Evolutionary conservation across 2,888 invertebrate genomes (phyloP).

Genomic region (Cremastobaeus sp.): DNA sequence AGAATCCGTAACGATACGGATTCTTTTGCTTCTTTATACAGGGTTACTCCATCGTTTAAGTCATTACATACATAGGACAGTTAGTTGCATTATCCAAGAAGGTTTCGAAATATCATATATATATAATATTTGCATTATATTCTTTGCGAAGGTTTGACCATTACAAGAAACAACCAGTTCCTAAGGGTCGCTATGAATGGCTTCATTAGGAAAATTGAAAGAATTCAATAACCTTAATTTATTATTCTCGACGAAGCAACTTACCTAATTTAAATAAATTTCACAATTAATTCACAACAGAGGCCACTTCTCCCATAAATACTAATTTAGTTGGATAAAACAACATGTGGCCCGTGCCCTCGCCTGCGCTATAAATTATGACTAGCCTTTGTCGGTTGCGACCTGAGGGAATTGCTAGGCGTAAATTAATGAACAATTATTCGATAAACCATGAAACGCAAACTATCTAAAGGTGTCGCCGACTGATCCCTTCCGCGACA

Average conservation of each 20-base stretch:
- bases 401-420: conserved; percentile 36
- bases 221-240: no score
- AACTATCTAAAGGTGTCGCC: conserved; percentile 61
- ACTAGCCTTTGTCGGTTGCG: conserved; percentile 39
- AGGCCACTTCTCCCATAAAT: conserved; percentile 7
- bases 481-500: conserved; percentile 63
- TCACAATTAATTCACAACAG: not conserved
- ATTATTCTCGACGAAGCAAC: not conserved
- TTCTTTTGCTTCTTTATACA: conserved; percentile 55
- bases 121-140: no score
- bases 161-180: no score
- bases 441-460: conserved; percentile 68
- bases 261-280: conserved; percentile 15
- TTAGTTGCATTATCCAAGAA: no score
- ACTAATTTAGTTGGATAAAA: conserved; percentile 30
- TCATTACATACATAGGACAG: no score
- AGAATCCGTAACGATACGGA: conserved; percentile 67
- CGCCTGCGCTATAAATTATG: conserved; percentile 30
- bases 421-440: conserved; percentile 68
- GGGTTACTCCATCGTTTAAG: conserved; percentile 34
- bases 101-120: no score
- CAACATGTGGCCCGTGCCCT: conserved; percentile 44
- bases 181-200: no score
- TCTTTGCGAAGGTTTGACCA: conserved; percentile 33
- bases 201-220: no score